Base-by-base conservation (phyloP, 2,888 invertebrate genomes). In the Drosophila siamana region DNA sequence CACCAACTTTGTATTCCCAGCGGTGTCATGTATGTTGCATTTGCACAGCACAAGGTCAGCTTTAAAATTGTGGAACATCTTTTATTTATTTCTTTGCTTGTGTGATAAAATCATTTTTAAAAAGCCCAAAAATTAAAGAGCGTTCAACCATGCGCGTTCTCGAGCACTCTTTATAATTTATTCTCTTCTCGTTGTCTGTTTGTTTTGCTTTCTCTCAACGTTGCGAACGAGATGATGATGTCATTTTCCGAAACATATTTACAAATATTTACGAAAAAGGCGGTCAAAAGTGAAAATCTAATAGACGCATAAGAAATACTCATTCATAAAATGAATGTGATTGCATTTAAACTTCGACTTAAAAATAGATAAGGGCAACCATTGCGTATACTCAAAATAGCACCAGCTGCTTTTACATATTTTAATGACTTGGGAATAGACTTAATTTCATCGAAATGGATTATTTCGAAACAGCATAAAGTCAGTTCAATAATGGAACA, bases 1-100 rank as follows among this genome's bases (percentile, higher is more conserved):
- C 36, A 56, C 52, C 41, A 63, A 68, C 33, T 50, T 54, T n/a
- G 48, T 38, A 44, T 54, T 59, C 8, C 55, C 67, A 6, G n/a
- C 24, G 28, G 55, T 22, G 11, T 6, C 16, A 22, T 36, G n/a
- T 33, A n/a, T 22, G 52, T 22, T 15, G 4, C 24, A 22, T 24
- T 13, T 9, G 19, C 3, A n/a, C 7, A 7, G 7, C 38, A 22
- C 7, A 7, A 22, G 19, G 13, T 50, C 22, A 36, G 8, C 22
- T 16, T 46, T n/a, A 8, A 4, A 44, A 26, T 26, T 8, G 15
- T 9, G 26, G 6, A 8, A 26, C 9, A 26, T 7, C 26, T 26
- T 30, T 11, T 9, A 15, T 30, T 11, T 47, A 30, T 30, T 30
- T 30, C 30, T 30, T 9, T 11, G 30, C 4, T 30, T 11, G 30